Evolutionary conservation across 2,888 invertebrate species (phyloP), one percentile per base, ranked within the genome.

Genomic region (Timema podura): DNA sequence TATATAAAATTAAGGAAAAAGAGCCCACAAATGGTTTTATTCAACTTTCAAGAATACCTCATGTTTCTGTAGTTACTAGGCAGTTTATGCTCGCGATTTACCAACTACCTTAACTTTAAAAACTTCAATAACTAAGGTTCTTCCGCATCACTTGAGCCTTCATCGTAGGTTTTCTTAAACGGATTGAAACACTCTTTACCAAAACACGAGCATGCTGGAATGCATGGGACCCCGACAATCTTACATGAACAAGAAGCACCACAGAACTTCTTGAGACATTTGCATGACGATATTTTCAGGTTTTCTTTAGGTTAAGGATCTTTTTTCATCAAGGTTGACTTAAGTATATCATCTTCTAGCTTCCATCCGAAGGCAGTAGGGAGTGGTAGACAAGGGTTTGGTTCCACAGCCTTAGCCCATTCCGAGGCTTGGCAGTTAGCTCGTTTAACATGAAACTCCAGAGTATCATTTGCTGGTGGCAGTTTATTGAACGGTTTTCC

Each of bases 221-320:
- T 44, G 10, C 61, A 61, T 13, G 44, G 30, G 45, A 61, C 10
- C 13, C 30, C 61, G 45, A 30, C 61, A 3, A 44, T 10, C 44
- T 61, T 61, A 61, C 61, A 61, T 61, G 30, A 61, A 9, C 61
- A 44, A 30, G 13, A 61, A 61, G 44, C 44, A 61, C 11, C 59
- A 59, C 61, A 61, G 7, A 30, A 61, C 44, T 61, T 30, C 61
- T 61, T 61, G 61, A 61, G 61, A 61, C 61, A 61, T 61, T 15
- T 61, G 44, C 61, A 61, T 13, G 2, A 61, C 45, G 44, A 11
- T 61, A 30, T 61, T 45, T 61, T 61, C 13, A 61, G 30, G 44
- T 61, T 13, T 11, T 61, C 6, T 15, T 11, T 13, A 61, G 44
- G 30, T 44, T 13, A 61, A 15, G 61, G 61, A 10, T 61, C 61